Evolutionary conservation across 1,140 invertebrate genomes (phyloP).

Genomic region (Drosophila ficusphila): DNA sequence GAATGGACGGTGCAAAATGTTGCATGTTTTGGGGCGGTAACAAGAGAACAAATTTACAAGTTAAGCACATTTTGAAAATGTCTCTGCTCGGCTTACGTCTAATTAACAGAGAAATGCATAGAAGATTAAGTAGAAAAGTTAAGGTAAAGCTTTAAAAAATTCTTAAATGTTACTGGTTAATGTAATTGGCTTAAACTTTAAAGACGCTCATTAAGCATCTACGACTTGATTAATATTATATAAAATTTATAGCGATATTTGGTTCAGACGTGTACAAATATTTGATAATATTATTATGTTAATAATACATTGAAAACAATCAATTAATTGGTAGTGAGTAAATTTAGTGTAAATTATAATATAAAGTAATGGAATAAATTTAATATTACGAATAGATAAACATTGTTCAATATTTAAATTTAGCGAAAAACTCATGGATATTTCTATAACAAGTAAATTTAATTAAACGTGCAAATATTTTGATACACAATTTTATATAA

Average conservation of each 20-base stretch:
- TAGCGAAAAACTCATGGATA: constrained; percentile 6
- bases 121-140: constrained; percentile 39
- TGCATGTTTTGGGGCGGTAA: constrained; percentile 69
- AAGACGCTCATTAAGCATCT: constrained; percentile 9
- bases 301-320: neutral
- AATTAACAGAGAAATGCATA: constrained; percentile 55
- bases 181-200: constrained; percentile 15
- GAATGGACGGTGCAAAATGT: constrained; percentile 58
- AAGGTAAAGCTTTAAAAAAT: constrained; percentile 23
- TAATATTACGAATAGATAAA: neutral
- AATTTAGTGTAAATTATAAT: constrained; percentile 4
- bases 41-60: constrained; percentile 74
- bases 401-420: neutral
- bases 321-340: neutral
- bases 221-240: neutral
- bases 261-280: constrained; percentile 7
- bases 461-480: constrained; percentile 30
- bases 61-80: constrained; percentile 66
- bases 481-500: constrained; percentile 9
- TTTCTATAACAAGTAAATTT: constrained; percentile 1
- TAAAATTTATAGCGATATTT: constrained; percentile 6
- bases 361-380: constrained; percentile 5
- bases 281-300: neutral
- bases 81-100: constrained; percentile 38
- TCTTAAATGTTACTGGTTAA: constrained; percentile 19